A percentile compares a stretch with the other conserved stretches of the same genome.
Evolutionary conservation across 2,888 invertebrate genomes (phyloP).

Genomic region (Thymelicus sylvestris): DNA sequence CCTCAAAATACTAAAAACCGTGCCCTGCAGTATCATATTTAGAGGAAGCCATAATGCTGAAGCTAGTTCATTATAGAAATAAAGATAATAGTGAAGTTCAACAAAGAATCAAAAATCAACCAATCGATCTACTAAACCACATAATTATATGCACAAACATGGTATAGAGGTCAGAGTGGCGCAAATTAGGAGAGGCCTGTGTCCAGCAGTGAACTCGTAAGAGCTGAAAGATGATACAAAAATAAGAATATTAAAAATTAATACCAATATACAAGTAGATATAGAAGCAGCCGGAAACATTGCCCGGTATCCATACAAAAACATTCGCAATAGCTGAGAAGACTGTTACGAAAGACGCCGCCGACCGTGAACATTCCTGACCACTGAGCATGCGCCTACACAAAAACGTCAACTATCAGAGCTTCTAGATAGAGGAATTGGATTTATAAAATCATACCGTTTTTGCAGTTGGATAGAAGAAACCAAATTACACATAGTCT

Average conservation of each 20-base stretch:
- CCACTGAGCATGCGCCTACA: slow-evolving; percentile 71
- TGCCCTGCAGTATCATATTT: no score
- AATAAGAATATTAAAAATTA: background rate
- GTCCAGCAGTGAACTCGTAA: no score
- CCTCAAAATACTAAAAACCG: no score
- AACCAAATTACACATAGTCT: background rate
- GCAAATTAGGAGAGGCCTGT: no score
- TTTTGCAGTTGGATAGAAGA: slow-evolving; percentile 13
- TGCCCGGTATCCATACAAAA: slow-evolving; percentile 56
- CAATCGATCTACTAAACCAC: no score
- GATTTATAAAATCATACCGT: slow-evolving; percentile 20
- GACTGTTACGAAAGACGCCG: slow-evolving; percentile 80
- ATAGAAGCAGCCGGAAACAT: slow-evolving; percentile 1
- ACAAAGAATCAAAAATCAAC: no score
- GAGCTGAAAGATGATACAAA: no score
- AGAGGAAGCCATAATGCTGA: no score
- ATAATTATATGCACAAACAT: no score
- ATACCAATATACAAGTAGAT: slow-evolving; percentile 1
- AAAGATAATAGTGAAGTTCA: no score
- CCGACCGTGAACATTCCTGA: slow-evolving; percentile 82
- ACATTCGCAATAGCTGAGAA: slow-evolving; percentile 79
- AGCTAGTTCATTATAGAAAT: no score
- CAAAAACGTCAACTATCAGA: slow-evolving; percentile 71
- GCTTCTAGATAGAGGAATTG: slow-evolving; percentile 45
- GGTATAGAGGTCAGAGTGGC: no score